These are phyloP conservation scores for Philaethria dido DNA, from an alignment of 2,888 invertebrate species.

Conservation along the genomic window DNA sequence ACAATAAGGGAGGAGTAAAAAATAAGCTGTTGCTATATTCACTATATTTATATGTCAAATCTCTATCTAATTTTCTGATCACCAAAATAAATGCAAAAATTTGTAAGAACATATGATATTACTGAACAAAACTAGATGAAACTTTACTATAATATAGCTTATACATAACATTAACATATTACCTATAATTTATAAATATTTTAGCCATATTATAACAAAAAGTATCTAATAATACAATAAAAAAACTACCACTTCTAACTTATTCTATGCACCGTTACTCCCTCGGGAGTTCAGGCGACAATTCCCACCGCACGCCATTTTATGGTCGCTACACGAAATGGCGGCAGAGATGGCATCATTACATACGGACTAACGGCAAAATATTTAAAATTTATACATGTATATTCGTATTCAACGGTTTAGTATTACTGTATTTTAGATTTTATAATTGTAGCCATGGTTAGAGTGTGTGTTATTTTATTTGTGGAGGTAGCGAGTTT, in stretches of 20 bases:
- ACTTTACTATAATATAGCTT: too few relatives aligned
- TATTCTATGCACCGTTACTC: constrained; percentile 14
- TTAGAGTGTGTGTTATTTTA: not conserved
- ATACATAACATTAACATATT: too few relatives aligned
- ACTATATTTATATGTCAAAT: too few relatives aligned
- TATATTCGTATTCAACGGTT: not conserved
- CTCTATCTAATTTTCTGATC: too few relatives aligned
- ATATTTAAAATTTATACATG: constrained; percentile 20
- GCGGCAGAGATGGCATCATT: constrained; percentile 28
- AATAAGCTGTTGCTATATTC: too few relatives aligned
- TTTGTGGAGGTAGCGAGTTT: not conserved
- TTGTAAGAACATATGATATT: too few relatives aligned
- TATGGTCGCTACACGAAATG: constrained; percentile 26
- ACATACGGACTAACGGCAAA: constrained; percentile 21
- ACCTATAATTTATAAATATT: too few relatives aligned
- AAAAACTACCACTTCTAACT: not conserved
- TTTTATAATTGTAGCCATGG: not conserved
- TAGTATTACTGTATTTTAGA: not conserved
- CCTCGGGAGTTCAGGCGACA: constrained; percentile 25
- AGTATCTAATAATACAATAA: not conserved
- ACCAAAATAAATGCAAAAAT: too few relatives aligned
- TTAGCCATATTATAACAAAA: too few relatives aligned
- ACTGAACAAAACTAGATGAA: too few relatives aligned
- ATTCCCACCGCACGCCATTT: constrained; percentile 25
- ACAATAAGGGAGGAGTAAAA: too few relatives aligned